These are phyloP conservation scores for Crematogaster levior DNA, from an alignment of 2,888 invertebrate species.

Conservation along the genomic window DNA sequence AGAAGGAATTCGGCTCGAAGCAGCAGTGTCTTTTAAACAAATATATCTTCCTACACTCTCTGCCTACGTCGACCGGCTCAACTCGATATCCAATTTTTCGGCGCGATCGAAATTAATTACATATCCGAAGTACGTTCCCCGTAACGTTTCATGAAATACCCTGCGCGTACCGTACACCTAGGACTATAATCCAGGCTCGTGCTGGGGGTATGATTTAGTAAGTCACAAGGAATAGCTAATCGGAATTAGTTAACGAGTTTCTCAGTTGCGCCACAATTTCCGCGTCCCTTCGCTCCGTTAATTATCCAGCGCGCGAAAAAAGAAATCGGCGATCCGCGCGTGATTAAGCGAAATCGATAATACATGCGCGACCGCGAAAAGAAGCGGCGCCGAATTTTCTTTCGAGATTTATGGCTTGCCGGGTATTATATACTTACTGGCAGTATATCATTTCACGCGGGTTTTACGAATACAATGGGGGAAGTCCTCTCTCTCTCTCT, in stretches of 20 bases:
- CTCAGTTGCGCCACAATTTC: slow-evolving; percentile 21
- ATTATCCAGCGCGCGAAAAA: slow-evolving; percentile 32
- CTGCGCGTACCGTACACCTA: neutral
- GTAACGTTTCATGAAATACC: neutral
- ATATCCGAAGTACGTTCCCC: neutral
- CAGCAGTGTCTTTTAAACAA: neutral
- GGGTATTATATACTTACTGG: slow-evolving; percentile 71
- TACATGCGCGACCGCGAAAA: slow-evolving; percentile 25
- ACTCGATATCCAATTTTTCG: neutral
- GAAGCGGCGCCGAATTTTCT: slow-evolving; percentile 63
- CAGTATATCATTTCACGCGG: slow-evolving; percentile 71
- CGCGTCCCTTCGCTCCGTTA: slow-evolving; percentile 10
- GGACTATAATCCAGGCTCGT: slow-evolving; percentile 42
- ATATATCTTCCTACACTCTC: neutral
- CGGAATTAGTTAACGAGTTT: slow-evolving; percentile 54
- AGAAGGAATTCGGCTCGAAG: neutral
- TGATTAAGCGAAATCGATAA: slow-evolving; percentile 47
- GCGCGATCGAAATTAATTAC: neutral
- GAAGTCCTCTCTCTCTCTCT: slow-evolving; percentile 22
- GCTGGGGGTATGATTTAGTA: slow-evolving; percentile 36
- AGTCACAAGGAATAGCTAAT: slow-evolving; percentile 54
- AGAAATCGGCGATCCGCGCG: slow-evolving; percentile 33
- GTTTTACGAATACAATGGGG: slow-evolving; percentile 73
- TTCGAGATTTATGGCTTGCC: slow-evolving; percentile 67
- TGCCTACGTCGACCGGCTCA: neutral